Evolutionary conservation across 2,113 vertebrate species (phyloP), one percentile per base, ranked within the genome.

Genomic region (Neotragus pygmaeus): DNA sequence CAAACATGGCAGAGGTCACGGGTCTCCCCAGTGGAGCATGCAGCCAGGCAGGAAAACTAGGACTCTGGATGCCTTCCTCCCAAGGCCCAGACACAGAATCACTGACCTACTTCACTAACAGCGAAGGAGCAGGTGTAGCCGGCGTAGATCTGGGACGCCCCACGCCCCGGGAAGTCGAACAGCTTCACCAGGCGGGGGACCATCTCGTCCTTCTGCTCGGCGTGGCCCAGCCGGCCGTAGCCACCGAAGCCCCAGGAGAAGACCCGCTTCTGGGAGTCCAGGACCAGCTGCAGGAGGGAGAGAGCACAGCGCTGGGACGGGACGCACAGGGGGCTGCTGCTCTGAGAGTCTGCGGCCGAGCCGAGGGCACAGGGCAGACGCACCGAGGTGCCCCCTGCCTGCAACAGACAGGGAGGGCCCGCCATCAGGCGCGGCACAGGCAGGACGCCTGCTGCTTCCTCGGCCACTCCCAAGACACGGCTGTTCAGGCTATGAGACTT

Each of bases 171-270:
- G 85, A 99, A 99, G 98, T 99, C 99, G 1, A 99, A 99, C 53
- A 99, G 99, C 98, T 99, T 99, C 36, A 99, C 99, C 92, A 99
- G 98, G 0, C 99, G 99, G 0, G 99, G 99, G 13, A 99, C 99
- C 99, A 99, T 99, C 98, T 99, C 99, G 0, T 99, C 99, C 97
- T 99, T 99, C 98, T 99, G 99, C 97, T 99, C 99, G 0, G 99
- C 99, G 15, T 99, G 99, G 60, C 99, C 99, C 90, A 99, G 98
- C 8, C 99, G 99, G 2, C 99, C 99, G 0, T 99, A 99, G 6
- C 99, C 99, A 0, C 99, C 99, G 0, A 99, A 99, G 0, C 99
- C 99, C 99, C 99, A 99, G 94, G 99, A 99, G 98, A 99, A 99
- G 12, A 99, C 99, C 0, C 99, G 99, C 97, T 99, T 99, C 99